A percentile compares a stretch with the other conserved stretches of the same genome.
Conservation (phyloP, 2,888 invertebrate species). For the Hirtodrosophila trivittata region DNA sequence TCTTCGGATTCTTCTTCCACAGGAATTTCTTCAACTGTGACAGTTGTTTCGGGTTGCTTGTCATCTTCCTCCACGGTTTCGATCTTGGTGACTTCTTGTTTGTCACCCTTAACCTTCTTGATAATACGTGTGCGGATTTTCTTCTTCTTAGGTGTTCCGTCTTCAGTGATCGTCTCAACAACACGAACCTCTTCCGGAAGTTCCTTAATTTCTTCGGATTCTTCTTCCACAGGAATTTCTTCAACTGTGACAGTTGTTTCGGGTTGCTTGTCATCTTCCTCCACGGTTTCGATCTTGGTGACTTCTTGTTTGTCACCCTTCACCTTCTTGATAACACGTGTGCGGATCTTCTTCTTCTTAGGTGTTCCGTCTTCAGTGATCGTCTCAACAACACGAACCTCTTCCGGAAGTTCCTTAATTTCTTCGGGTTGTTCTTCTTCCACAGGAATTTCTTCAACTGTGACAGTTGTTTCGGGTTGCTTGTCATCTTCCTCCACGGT, state of each 20-base stretch:
- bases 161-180: conserved; percentile 11
- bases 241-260: conserved; percentile 13
- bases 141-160: conserved; percentile 12
- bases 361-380: conserved; percentile 15
- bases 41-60: conserved; percentile 20
- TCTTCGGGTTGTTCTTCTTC: conserved; percentile 15
- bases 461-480: no score
- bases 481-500: no score
- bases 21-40: conserved; percentile 17
- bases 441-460: no score
- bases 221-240: conserved; percentile 5
- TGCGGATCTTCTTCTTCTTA: conserved; percentile 18
- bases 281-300: conserved; percentile 21
- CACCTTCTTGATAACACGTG: conserved; percentile 25
- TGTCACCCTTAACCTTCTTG: conserved; percentile 22
- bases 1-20: conserved; percentile 15
- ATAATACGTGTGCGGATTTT: no score
- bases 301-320: conserved; percentile 13
- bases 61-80: conserved; percentile 29
- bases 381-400: conserved; percentile 15
- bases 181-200: conserved; percentile 17
- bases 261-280: conserved; percentile 18
- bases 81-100: conserved; percentile 28
- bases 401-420: conserved; percentile 6
- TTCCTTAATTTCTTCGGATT: conserved; percentile 6